Base-by-base conservation (phyloP, 2,113 vertebrate genomes). In the Lasiurus borealis region DNA sequence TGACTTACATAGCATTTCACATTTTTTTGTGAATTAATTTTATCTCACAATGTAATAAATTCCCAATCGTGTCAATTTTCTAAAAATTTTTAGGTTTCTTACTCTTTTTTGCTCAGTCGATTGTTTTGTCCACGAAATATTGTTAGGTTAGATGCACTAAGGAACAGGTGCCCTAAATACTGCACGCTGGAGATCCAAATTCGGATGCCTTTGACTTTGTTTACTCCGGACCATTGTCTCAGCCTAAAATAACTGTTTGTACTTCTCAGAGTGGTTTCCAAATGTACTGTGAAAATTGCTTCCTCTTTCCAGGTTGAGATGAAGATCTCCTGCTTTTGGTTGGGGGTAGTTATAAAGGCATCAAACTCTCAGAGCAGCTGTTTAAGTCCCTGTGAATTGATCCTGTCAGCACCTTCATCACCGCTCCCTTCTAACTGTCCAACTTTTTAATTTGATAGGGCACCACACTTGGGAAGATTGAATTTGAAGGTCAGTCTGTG, bases 391-490 rank as follows among this genome's bases (percentile, higher is more conserved):
- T 89, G 25, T 90, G 83, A 76, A 59, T 76, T 93, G 93, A 88
- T 76, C 54, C 87, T 97, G 88, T 96, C 97, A 97, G 77, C 95
- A 96, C 94, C 90, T 98, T 95, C 62, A 90, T 68, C 8, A 66
- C 29, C 92, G 5, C 76, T 94, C 19, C 48, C 27, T 36, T 81
- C 94, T 92, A 95, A 50, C 77, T 95, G 57, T 97, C 95, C 95
- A 73, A 40, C 59, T 83, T 89, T 95, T 46, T 69, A 89, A 97
- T 97, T 97, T 78, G 96, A 95, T 97, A 99, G 99, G 99, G 99
- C 36, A 99, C 98, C 0, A 96, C 99, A 92, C 98, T 99, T 97
- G 99, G 99, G 31, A 99, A 99, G 98, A 99, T 99, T 97, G 99
- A 99, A 97, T 99, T 99, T 98, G 99, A 99, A 93, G 99, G 99